Evolutionary conservation across 2,888 invertebrate species (phyloP).

Genomic region (Ecdyonurus torrentis): DNA sequence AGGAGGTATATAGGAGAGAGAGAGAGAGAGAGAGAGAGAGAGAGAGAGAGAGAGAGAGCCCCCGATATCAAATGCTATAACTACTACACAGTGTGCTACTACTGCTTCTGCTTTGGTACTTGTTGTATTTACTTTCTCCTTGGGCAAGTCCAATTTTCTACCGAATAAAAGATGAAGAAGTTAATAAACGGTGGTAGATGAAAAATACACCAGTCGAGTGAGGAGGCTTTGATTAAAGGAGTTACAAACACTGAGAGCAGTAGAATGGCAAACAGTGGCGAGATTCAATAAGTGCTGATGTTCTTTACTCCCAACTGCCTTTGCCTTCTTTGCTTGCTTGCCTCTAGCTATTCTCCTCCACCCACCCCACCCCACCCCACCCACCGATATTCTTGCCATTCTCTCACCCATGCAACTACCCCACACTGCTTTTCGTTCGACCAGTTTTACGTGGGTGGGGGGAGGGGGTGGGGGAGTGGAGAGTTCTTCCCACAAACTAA

Average conservation of each 20-base stretch:
- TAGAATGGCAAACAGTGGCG: slow-evolving; percentile 13
- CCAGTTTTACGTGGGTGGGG: neutral
- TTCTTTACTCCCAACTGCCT: neutral
- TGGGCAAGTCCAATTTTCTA: slow-evolving; percentile 23
- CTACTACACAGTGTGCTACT: neutral
- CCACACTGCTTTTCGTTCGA: neutral
- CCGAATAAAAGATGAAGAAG: slow-evolving; percentile 25
- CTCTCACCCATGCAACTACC: neutral
- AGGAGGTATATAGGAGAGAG: neutral
- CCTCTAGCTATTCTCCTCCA: neutral
- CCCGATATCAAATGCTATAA: neutral
- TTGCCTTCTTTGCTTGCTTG: neutral
- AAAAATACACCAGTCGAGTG: slow-evolving; percentile 16
- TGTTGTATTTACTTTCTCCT: slow-evolving; percentile 22
- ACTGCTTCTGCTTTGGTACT: neutral
- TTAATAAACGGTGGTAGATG: slow-evolving; percentile 21
- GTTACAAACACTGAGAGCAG: slow-evolving; percentile 16
- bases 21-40: neutral
- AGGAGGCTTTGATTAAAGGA: slow-evolving; percentile 16
- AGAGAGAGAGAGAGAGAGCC: neutral
- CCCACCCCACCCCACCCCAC: neutral
- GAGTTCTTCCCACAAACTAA: slow-evolving; percentile 11
- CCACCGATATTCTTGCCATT: neutral
- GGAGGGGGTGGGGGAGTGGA: slow-evolving; percentile 13
- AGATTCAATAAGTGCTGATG: slow-evolving; percentile 16